phyloP scores from a whole-genome alignment of 2,113 vertebrate species.

The Calyptommatus sinebrachiatus region DNA sequence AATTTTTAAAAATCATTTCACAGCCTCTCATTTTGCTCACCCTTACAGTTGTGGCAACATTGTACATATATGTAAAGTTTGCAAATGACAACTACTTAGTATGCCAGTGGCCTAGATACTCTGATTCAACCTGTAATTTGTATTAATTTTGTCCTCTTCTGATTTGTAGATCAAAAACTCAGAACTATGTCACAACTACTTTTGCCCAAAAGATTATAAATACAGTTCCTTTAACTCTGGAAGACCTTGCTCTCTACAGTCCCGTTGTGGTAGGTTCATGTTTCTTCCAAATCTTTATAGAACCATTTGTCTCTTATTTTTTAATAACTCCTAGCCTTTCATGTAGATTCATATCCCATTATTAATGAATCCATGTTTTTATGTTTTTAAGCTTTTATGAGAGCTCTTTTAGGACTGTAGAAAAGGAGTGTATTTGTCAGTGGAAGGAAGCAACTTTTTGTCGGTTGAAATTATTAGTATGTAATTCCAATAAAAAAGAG shows the following conservation, averaged over 20 bases:
- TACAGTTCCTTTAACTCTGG: not conserved
- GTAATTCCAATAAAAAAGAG: not conserved
- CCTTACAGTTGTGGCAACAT: constrained; percentile 41
- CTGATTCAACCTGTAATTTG: not conserved
- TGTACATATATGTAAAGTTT: not conserved
- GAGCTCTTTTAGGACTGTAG: not conserved
- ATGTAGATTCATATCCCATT: not conserved
- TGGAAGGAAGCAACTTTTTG: not conserved
- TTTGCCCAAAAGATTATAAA: not conserved
- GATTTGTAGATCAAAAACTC: not conserved
- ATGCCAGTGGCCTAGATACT: not conserved
- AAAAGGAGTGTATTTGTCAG: not conserved
- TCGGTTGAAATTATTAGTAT: not conserved
- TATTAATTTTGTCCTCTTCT: constrained; percentile 14
- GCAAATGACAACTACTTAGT: not conserved
- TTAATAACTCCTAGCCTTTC: not conserved
- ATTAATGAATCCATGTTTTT: not conserved
- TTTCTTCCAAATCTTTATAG: not conserved
- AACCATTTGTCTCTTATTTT: not conserved
- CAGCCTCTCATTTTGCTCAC: constrained; percentile 52
- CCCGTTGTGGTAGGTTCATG: constrained; percentile 9
- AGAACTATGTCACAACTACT: constrained; percentile 1
- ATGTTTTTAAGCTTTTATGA: not conserved
- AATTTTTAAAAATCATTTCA: constrained; percentile 53
- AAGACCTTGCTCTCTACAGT: constrained; percentile 20